Evolutionary conservation across 2,797 vertebrate species (phyloP).

Genomic region (Halcyon leucocephala): DNA sequence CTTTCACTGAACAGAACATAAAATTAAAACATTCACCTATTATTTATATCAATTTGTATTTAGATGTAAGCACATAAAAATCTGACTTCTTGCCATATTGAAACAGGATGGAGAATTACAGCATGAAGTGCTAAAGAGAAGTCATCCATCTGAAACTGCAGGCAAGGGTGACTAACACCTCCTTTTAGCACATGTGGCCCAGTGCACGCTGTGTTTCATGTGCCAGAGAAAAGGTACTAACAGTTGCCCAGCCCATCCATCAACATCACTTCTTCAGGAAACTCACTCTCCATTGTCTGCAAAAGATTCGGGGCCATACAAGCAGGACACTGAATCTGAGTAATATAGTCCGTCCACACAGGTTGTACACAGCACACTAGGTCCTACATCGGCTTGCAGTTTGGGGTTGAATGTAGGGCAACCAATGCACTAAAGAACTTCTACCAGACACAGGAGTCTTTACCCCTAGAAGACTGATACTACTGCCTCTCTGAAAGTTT

Average conservation of each 20-base stretch:
- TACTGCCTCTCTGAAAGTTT: not conserved
- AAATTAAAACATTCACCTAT: not conserved
- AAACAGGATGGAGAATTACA: not conserved
- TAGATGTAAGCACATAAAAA: not conserved
- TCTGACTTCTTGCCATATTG: not conserved
- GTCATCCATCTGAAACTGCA: not conserved
- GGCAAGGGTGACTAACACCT: not conserved
- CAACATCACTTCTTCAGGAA: not conserved
- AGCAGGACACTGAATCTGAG: not conserved
- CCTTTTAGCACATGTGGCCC: not conserved
- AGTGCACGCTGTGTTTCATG: rapidly evolving
- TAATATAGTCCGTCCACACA: not conserved
- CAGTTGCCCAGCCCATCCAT: not conserved
- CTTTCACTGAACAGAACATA: not conserved
- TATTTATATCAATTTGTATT: slow-evolving; percentile 26
- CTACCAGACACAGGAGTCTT: not conserved
- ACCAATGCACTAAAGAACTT: not conserved
- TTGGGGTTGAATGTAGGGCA: not conserved
- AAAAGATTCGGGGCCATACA: not conserved
- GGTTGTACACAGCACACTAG: not conserved
- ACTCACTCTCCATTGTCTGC: not conserved
- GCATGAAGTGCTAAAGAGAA: not conserved
- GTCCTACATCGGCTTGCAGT: not conserved
- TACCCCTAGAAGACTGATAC: not conserved
- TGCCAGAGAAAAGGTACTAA: not conserved